Evolutionary conservation across 2,888 invertebrate species (phyloP).

Genomic region (Azorinus chamasolen): DNA sequence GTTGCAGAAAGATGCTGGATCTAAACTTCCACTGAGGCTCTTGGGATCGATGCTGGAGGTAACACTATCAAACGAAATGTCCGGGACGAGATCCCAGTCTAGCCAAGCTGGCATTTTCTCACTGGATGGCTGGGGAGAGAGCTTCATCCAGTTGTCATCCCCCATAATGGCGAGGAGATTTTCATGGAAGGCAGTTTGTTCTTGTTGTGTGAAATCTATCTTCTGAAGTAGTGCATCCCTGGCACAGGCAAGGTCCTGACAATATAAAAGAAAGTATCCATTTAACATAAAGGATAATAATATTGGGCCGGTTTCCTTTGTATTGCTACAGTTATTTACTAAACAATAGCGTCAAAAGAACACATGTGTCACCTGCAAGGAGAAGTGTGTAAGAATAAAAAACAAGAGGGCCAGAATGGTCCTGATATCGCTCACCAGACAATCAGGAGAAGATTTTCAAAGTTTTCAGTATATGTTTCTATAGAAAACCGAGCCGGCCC

Average conservation of each 20-base stretch:
- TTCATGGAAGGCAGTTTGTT: slow-evolving; percentile 66
- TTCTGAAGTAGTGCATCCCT: slow-evolving; percentile 77
- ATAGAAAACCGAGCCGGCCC: too few species aligned
- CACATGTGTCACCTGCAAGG: too few species aligned
- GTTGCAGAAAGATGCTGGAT: slow-evolving; percentile 36
- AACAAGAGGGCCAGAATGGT: too few species aligned
- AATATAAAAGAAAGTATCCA: slow-evolving; percentile 9
- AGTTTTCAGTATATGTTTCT: too few species aligned
- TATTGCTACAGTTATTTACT: too few species aligned
- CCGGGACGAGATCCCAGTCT: slow-evolving; percentile 66
- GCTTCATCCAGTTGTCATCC: slow-evolving; percentile 35
- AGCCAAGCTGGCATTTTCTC: slow-evolving; percentile 50
- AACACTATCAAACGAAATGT: slow-evolving; percentile 63
- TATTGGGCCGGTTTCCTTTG: neutral
- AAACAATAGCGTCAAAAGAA: too few species aligned
- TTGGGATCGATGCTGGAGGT: slow-evolving; percentile 44
- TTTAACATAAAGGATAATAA: neutral
- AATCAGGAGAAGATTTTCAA: too few species aligned
- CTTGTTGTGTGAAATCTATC: slow-evolving; percentile 69
- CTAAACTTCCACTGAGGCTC: slow-evolving; percentile 52
- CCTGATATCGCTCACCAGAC: too few species aligned
- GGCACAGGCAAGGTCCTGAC: slow-evolving; percentile 80
- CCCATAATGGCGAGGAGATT: slow-evolving; percentile 62
- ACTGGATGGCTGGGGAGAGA: slow-evolving; percentile 22
- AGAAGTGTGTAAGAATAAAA: too few species aligned